These are phyloP conservation scores for Folsomia candida DNA, from an alignment of 2,888 invertebrate species.

Conservation along the genomic window DNA sequence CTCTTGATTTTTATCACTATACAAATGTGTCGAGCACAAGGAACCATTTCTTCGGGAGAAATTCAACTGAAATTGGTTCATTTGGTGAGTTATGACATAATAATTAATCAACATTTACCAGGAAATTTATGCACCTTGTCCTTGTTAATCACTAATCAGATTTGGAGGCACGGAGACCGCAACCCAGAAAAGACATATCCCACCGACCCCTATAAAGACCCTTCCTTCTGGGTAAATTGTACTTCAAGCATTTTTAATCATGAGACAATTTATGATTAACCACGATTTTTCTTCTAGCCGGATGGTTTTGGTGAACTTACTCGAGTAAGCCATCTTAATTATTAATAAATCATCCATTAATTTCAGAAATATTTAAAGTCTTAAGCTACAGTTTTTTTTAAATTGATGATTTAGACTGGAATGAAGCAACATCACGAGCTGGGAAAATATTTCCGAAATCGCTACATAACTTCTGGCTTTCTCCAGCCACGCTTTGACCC, in stretches of 20 bases:
- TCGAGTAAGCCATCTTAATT: neutral
- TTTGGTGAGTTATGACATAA: neutral
- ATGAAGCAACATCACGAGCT: neutral
- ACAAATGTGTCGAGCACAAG: no score
- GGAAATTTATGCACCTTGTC: neutral
- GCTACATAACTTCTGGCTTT: neutral
- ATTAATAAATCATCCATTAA: neutral
- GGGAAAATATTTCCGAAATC: neutral
- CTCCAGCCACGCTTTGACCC: neutral
- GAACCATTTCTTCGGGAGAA: no score
- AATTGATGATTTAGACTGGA: slow-evolving; percentile 1
- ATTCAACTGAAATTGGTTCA: neutral
- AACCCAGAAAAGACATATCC: neutral
- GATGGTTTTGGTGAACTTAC: slow-evolving; percentile 8
- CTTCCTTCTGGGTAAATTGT: neutral
- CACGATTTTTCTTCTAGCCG: no score
- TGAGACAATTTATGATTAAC: no score
- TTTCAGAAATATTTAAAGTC: no score
- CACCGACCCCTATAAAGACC: neutral
- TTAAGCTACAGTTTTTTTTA: no score
- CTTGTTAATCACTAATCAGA: no score
- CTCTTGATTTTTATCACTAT: no score
- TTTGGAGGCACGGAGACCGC: slow-evolving; percentile 6
- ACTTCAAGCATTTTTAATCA: no score
- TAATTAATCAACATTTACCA: neutral